phyloP scores from a whole-genome alignment of 2,888 invertebrate genomes.

The Schizotus pectinicornis region DNA sequence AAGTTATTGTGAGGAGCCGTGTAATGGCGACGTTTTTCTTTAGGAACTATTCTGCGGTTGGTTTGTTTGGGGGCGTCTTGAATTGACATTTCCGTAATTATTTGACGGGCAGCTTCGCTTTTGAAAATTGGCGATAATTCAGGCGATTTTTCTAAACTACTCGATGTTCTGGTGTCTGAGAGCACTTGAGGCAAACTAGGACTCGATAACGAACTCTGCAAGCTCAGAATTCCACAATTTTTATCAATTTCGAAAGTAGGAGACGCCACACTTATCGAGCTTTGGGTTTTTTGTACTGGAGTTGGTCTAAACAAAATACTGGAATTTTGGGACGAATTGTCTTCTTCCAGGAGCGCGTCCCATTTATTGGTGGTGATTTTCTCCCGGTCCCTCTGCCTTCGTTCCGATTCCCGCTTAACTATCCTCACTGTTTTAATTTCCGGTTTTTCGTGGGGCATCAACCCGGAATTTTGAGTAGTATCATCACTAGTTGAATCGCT shows the following conservation, averaged over 20 bases:
- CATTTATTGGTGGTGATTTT: constrained; percentile 60
- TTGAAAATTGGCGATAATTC: constrained; percentile 83
- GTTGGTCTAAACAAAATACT: constrained; percentile 47
- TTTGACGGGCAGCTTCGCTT: constrained; percentile 85
- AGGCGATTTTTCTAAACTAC: constrained; percentile 54
- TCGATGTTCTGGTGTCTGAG: constrained; percentile 36
- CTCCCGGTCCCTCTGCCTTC: constrained; percentile 81
- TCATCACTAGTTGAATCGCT: constrained; percentile 52
- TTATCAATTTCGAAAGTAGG: constrained; percentile 41
- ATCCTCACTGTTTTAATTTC: constrained; percentile 93
- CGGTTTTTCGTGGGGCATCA: constrained; percentile 73
- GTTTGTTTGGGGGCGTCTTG: constrained; percentile 45
- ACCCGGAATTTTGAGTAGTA: constrained; percentile 42
- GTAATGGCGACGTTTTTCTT: constrained; percentile 84
- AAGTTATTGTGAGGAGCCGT: constrained; percentile 75
- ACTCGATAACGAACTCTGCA: constrained; percentile 46
- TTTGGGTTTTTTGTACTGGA: constrained; percentile 45
- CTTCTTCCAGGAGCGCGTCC: constrained; percentile 57
- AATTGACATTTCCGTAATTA: constrained; percentile 78
- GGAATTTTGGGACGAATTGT: constrained; percentile 50
- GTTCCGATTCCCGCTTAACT: constrained; percentile 89
- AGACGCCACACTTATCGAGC: constrained; percentile 29
- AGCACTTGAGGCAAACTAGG: constrained; percentile 45
- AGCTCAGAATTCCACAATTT: constrained; percentile 39
- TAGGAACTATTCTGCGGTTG: constrained; percentile 74